Percentiles rank a stretch among this genome's conserved stretches.
Conservation (phyloP, 1,140 invertebrate genomes). For the Atta colombica region DNA sequence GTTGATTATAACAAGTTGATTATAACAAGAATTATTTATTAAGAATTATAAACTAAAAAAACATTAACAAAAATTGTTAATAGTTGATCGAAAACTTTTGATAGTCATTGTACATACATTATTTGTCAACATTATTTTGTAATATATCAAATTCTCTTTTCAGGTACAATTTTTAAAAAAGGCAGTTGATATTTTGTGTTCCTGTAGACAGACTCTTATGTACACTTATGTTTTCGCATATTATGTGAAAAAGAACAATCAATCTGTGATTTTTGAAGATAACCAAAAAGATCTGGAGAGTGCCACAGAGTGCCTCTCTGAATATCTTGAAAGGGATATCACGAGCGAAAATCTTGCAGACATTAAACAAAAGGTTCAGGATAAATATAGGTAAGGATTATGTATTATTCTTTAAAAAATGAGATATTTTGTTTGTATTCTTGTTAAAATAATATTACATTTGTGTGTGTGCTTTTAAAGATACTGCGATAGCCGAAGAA, state of each 20-base stretch:
- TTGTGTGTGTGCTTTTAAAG: slow-evolving; percentile 87
- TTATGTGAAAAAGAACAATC: slow-evolving; percentile 99
- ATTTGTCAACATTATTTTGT: no score
- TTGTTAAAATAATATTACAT: slow-evolving; percentile 47
- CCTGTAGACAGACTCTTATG: slow-evolving; percentile 99
- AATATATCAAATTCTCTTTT: slow-evolving; percentile 41
- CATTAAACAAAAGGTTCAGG: slow-evolving; percentile 99
- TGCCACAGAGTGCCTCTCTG: slow-evolving; percentile 98
- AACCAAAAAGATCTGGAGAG: slow-evolving; percentile 99
- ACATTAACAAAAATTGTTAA: no score
- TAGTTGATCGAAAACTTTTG: no score
- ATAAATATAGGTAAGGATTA: slow-evolving; percentile 96
- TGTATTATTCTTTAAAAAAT: not conserved
- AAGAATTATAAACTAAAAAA: no score
- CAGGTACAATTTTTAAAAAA: slow-evolving; percentile 98
- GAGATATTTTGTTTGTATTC: not conserved
- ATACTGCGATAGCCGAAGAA: slow-evolving; percentile 98
- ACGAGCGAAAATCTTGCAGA: slow-evolving; percentile 98
- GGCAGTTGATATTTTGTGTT: slow-evolving; percentile 98
- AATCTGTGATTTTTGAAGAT: slow-evolving; percentile 99
- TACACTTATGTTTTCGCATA: slow-evolving; percentile 99
- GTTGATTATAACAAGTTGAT: no score
- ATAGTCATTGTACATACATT: no score
- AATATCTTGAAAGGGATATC: slow-evolving; percentile 99
- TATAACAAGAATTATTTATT: no score